Evolutionary conservation across 2,888 invertebrate genomes (phyloP).

Genomic region (Corythucha ciliata): DNA sequence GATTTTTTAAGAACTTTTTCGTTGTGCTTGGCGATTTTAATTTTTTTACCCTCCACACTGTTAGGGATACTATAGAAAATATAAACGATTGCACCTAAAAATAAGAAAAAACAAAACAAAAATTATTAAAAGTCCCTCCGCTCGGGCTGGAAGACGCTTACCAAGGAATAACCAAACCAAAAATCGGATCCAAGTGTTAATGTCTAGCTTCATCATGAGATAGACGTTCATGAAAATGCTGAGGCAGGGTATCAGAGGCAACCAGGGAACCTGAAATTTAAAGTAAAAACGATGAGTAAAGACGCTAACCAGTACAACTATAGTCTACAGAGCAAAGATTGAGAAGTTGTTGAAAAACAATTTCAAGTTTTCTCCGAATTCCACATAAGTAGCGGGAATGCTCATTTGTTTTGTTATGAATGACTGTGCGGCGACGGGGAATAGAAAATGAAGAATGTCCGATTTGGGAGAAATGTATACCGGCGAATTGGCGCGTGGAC

Average conservation of each 20-base stretch:
- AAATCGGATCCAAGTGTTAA: conserved; percentile 82
- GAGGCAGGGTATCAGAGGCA: conserved; percentile 73
- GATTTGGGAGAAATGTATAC: too few relatives aligned
- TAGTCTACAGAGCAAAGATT: too few relatives aligned
- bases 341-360: too few relatives aligned
- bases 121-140: too few relatives aligned
- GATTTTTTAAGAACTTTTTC: conserved; percentile 7
- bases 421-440: too few relatives aligned
- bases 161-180: conserved; percentile 74
- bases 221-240: conserved; percentile 82
- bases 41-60: conserved; percentile 51
- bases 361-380: too few relatives aligned
- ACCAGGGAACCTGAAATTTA: conserved; percentile 63
- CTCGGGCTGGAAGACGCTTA: too few relatives aligned
- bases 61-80: conserved; percentile 73
- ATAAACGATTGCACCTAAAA: conserved; percentile 69
- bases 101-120: neutral
- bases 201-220: conserved; percentile 79
- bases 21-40: conserved; percentile 7
- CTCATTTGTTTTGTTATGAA: too few relatives aligned
- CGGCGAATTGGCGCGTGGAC: too few relatives aligned
- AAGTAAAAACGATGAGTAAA: neutral
- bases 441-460: too few relatives aligned
- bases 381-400: too few relatives aligned
- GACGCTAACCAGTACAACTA: neutral